phyloP scores from a whole-genome alignment of 1,140 invertebrate genomes.

The Lepidurus couesii region DNA sequence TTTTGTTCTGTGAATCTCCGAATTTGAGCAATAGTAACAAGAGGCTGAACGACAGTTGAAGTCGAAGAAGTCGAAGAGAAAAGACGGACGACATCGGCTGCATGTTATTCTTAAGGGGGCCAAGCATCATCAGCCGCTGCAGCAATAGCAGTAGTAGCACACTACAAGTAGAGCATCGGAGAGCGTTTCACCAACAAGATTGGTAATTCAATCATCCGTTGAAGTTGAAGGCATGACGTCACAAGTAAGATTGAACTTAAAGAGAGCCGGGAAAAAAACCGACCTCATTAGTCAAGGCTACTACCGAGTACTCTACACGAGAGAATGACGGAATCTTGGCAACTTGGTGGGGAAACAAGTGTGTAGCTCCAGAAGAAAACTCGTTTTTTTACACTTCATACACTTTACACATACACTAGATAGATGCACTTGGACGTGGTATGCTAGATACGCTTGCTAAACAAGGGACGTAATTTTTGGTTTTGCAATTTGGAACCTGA shows the following conservation, averaged over 20 bases:
- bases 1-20: not conserved
- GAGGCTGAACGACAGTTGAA: not conserved
- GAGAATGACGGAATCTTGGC: no score
- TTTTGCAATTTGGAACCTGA: constrained; percentile 22
- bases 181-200: not conserved
- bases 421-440: no score
- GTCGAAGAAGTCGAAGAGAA: not conserved
- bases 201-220: constrained; percentile 12
- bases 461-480: constrained; percentile 8
- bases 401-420: not conserved
- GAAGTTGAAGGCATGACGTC: not conserved
- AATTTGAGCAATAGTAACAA: not conserved
- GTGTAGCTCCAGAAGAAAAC: not conserved
- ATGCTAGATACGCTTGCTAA: not conserved
- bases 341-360: not conserved
- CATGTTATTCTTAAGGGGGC: not conserved
- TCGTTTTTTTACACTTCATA: not conserved
- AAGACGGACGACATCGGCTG: not conserved
- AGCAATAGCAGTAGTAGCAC: no score
- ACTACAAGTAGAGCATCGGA: not conserved
- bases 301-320: not conserved
- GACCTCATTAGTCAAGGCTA: constrained; percentile 21
- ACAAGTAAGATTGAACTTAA: constrained; percentile 2
- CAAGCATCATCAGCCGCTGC: no score
- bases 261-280: not conserved